Base-by-base conservation (phyloP, 1,140 invertebrate genomes). In the Pseudomyrmex concolor region DNA sequence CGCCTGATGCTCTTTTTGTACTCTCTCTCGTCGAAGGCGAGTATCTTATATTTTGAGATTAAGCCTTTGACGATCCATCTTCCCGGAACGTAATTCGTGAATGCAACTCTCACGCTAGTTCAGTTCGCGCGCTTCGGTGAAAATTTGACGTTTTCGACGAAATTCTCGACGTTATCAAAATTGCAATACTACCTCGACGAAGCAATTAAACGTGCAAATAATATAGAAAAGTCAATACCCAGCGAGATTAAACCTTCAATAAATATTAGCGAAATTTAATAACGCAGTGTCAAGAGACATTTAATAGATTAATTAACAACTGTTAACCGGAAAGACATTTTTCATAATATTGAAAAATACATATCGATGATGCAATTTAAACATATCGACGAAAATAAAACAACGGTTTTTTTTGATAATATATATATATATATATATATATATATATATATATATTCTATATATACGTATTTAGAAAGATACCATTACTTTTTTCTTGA, bases 11-110 rank as follows among this genome's bases (percentile, higher is more conserved):
- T 62, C 34, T 34, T 34, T 7, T 57, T 81, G 84, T 84, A 86
- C 83, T 88, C 83, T 83, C 83, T 80, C 76, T 82, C 62, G 43
- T 57, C 76, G 45, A 62, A 84, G 82, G 59, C 71, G 87, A 89
- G 63, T 89, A 84, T 64, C 78, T 80, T 85, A 80, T 88, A 88
- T 83, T 68, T 43, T 25, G 54, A 34, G 55, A 48, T 81, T 85
- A 89, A 91, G 86, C 85, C 85, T 86, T 83, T 73, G 88, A 82
- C 84, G 88, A 91, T 91, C 88, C 85, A 59, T 78, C 86, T 64
- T 73, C 60, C 55, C 19, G 5, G 74, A 60, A 85, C 91, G 89
- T 91, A 89, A 91, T 86, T 77, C 55, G 34, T 7, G 87, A 90
- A 90, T 90, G 50, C 78, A 62, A 59, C 59, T 17, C 34, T 51